These are phyloP conservation scores for Parapristionchus giblindavisi DNA, from an alignment of 2,888 invertebrate genomes.

Conservation along the genomic window DNA sequence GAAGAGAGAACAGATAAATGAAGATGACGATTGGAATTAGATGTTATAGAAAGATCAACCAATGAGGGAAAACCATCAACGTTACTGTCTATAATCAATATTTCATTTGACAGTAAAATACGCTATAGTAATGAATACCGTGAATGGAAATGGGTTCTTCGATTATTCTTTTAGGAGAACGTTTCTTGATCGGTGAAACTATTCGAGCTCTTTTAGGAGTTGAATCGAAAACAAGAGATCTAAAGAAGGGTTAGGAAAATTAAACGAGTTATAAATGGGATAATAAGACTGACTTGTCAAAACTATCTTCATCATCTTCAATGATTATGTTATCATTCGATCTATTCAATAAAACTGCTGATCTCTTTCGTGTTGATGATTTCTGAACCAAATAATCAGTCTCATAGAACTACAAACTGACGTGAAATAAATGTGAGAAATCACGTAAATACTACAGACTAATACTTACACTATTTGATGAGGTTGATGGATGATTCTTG, in stretches of 20 bases:
- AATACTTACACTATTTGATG: background rate
- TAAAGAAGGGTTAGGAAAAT: background rate
- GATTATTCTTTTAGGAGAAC: constrained; percentile 31
- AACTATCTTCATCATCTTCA: constrained; percentile 16
- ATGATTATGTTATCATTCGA: background rate
- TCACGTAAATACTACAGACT: no score
- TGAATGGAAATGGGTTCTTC: background rate
- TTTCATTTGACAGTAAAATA: no score
- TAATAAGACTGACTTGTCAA: constrained; percentile 3
- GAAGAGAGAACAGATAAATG: constrained; percentile 7
- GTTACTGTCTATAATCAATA: constrained; percentile 7
- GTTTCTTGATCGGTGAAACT: constrained; percentile 8
- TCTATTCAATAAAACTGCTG: background rate
- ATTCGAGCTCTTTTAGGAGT: background rate
- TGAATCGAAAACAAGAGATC: background rate
- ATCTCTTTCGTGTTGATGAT: constrained; percentile 5
- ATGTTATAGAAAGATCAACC: constrained; percentile 5
- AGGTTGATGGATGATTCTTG: background rate
- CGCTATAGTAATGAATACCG: no score
- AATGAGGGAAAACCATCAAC: constrained; percentile 27
- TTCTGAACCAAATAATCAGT: background rate
- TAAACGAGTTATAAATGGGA: background rate
- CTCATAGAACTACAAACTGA: no score
- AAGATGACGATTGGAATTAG: background rate
- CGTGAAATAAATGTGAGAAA: no score